Evolutionary conservation across 2,113 vertebrate species (phyloP).

Genomic region (Odontophorus gujanensis): DNA sequence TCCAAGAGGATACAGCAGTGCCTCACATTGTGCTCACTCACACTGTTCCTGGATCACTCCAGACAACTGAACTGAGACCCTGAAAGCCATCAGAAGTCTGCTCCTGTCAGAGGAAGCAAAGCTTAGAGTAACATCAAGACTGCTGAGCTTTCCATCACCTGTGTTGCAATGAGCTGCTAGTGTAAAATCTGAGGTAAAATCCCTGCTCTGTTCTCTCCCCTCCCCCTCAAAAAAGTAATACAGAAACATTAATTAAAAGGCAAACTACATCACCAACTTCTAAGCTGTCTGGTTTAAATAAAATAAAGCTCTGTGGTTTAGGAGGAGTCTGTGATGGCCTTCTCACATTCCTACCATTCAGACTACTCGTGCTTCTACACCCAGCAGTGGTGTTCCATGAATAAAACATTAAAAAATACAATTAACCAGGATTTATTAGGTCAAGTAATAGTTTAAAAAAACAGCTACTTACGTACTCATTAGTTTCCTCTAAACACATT

Average conservation of each 20-base stretch:
- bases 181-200: background rate
- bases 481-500: background rate
- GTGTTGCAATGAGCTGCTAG: background rate
- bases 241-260: background rate
- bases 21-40: background rate
- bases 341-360: background rate
- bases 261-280: background rate
- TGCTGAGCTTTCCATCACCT: background rate
- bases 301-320: background rate
- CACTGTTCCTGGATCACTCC: background rate
- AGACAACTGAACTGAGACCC: background rate
- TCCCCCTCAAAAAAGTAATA: background rate
- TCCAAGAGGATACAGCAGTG: accelerated
- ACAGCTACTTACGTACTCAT: background rate
- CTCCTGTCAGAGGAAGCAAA: background rate
- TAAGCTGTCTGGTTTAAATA: background rate
- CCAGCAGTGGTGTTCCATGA: background rate
- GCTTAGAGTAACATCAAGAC: background rate
- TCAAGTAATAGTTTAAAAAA: background rate
- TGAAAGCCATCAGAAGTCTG: background rate
- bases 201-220: background rate
- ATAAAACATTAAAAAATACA: background rate
- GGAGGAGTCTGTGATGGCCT: background rate
- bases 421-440: background rate
- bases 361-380: background rate